Percentiles rank a stretch among this genome's conserved stretches.
phyloP scores from a whole-genome alignment of 2,888 invertebrate genomes.

The Steinernema hermaphroditum region DNA sequence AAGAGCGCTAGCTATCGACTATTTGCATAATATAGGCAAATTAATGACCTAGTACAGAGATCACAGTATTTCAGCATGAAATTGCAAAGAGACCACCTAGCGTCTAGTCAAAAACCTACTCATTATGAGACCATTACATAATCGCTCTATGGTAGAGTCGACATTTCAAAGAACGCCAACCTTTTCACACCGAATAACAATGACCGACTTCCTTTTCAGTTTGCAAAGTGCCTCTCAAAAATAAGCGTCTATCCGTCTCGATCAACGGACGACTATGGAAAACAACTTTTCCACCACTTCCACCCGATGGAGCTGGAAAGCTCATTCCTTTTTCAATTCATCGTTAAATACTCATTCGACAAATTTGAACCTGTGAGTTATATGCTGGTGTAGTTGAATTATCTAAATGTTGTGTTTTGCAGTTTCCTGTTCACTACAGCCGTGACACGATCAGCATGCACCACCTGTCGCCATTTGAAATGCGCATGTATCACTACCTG shows the following conservation, averaged over 20 bases:
- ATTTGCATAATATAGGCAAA: no score
- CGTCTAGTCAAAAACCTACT: no score
- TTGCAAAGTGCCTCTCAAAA: constrained; percentile 51
- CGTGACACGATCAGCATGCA: constrained; percentile 54
- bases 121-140: no score
- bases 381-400: not conserved
- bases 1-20: no score
- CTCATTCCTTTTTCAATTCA: constrained; percentile 22
- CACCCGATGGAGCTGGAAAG: constrained; percentile 50
- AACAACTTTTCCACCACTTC: constrained; percentile 54
- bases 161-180: not conserved
- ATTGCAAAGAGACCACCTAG: no score
- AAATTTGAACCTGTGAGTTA: not conserved
- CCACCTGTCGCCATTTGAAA: constrained; percentile 59
- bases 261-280: constrained; percentile 49
- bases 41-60: no score
- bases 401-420: not conserved
- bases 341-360: constrained; percentile 10
- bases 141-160: no score
- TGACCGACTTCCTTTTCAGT: constrained; percentile 35
- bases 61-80: no score
- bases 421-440: constrained; percentile 51
- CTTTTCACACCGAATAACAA: no score
- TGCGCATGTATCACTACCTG: constrained; percentile 54
- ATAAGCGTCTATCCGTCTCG: constrained; percentile 53